Conservation (phyloP, 2,113 vertebrate species). For the Pipra filicauda region DNA sequence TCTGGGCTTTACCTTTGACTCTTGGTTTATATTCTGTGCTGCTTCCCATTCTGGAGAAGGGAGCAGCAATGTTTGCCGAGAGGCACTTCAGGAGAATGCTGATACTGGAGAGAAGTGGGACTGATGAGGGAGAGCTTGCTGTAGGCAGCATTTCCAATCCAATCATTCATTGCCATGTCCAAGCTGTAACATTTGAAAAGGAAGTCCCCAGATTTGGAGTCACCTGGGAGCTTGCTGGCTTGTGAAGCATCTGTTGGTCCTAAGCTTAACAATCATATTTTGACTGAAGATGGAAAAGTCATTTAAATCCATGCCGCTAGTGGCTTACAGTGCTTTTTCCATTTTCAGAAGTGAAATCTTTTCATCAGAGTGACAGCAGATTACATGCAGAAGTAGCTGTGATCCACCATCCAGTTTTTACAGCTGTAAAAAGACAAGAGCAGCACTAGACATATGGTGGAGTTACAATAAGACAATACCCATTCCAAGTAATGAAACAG, state of each 20-base stretch:
- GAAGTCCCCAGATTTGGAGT: not conserved
- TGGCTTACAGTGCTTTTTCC: not conserved
- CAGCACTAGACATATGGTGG: not conserved
- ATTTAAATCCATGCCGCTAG: not conserved
- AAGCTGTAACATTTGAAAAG: not conserved
- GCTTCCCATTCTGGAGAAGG: not conserved
- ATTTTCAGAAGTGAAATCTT: conserved; percentile 2
- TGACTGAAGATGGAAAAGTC: not conserved
- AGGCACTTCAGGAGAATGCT: not conserved
- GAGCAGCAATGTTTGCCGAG: not conserved
- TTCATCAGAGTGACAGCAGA: not conserved
- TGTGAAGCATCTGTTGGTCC: not conserved
- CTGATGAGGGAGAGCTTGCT: not conserved
- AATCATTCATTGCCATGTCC: not conserved
- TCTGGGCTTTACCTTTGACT: not conserved
- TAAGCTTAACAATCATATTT: not conserved
- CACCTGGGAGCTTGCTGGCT: not conserved
- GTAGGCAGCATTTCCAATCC: not conserved
- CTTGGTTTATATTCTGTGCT: not conserved
- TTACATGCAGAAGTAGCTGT: not conserved
- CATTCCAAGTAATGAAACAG: not conserved
- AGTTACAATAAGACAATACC: not conserved
- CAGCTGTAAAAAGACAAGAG: not conserved
- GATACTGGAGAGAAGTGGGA: not conserved
- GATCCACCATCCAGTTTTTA: not conserved